These are phyloP conservation scores for Ichneumoninae sp. DNA, from an alignment of 2,888 invertebrate species.

Conservation along the genomic window DNA sequence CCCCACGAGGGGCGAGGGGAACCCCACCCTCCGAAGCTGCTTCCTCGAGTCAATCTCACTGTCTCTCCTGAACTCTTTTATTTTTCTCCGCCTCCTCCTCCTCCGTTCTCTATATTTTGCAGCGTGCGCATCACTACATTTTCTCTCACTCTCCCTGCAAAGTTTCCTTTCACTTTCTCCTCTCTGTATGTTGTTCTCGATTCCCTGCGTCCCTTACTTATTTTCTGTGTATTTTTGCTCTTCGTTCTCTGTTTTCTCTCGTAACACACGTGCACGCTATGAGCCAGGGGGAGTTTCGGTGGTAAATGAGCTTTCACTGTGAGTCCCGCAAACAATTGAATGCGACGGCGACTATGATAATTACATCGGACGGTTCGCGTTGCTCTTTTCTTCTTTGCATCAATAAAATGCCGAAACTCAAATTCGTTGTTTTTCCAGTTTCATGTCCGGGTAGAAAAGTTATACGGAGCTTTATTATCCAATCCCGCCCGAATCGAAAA, in stretches of 20 bases:
- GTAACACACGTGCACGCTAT: background rate
- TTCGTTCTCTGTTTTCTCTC: slow-evolving; percentile 5
- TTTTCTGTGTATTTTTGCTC: background rate
- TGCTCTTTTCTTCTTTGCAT: too few species aligned
- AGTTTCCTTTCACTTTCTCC: slow-evolving; percentile 69
- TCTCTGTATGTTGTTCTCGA: slow-evolving; percentile 25
- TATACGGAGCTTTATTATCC: too few species aligned
- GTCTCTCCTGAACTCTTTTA: slow-evolving; percentile 54
- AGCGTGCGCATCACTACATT: slow-evolving; percentile 30
- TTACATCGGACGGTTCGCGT: too few species aligned
- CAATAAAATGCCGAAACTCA: background rate
- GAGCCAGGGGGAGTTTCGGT: too few species aligned
- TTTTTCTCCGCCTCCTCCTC: background rate
- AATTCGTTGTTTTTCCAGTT: background rate
- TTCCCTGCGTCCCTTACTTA: slow-evolving; percentile 24
- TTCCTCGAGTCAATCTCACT: slow-evolving; percentile 66
- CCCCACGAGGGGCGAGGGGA: slow-evolving; percentile 38
- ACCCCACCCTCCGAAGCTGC: slow-evolving; percentile 46
- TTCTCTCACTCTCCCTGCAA: slow-evolving; percentile 48
- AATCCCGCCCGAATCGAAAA: too few species aligned
- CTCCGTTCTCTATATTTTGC: too few species aligned
- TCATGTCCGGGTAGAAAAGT: background rate
- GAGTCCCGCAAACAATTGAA: background rate
- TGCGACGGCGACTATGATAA: too few species aligned
- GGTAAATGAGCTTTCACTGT: too few species aligned